A percentile compares a stretch with the other conserved stretches of the same genome.
phyloP scores from a whole-genome alignment of 2,888 invertebrate genomes.

The Pristionchus japonicus region DNA sequence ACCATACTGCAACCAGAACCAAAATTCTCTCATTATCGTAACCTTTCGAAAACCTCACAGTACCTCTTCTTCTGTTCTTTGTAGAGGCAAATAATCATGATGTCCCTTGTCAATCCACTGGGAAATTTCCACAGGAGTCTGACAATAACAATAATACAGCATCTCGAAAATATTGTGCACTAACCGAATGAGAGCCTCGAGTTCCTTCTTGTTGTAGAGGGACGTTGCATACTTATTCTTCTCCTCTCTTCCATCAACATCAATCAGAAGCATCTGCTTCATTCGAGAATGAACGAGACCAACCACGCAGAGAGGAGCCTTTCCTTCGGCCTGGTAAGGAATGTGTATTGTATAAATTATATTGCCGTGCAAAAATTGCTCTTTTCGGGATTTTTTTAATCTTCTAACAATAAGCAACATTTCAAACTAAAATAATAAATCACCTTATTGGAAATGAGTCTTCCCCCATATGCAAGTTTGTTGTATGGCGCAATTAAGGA shows the following conservation, averaged over 20 bases:
- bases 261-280: not conserved
- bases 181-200: no score
- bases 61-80: conserved; percentile 32
- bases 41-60: not conserved
- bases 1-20: no score
- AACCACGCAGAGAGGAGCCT: not conserved
- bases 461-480: not conserved
- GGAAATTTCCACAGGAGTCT: not conserved
- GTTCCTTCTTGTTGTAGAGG: conserved; percentile 2
- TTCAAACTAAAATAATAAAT: no score
- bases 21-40: no score
- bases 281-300: not conserved
- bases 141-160: not conserved
- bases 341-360: no score
- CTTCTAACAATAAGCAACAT: no score
- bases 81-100: conserved; percentile 34
- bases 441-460: not conserved
- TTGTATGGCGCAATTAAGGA: not conserved
- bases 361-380: no score
- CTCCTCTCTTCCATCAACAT: not conserved
- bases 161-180: no score
- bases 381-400: no score
- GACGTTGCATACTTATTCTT: not conserved
- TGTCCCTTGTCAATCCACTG: not conserved
- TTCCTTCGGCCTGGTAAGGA: no score